Evolutionary conservation across 2,888 invertebrate species (phyloP).

Genomic region (Chironomus tentans): DNA sequence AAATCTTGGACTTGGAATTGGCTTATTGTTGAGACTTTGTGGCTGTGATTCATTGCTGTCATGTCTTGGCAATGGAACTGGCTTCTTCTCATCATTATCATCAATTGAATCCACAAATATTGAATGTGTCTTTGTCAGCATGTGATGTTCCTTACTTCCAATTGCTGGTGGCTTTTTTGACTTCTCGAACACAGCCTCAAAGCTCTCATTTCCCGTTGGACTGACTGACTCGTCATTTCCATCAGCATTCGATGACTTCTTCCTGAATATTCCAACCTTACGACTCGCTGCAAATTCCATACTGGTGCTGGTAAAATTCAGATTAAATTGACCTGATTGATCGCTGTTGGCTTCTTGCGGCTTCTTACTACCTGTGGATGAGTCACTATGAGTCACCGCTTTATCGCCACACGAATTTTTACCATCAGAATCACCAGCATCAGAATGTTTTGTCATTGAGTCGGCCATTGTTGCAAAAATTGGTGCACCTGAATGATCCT

Average conservation of each 20-base stretch:
- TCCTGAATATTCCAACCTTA: constrained; percentile 69
- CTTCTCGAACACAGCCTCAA: background rate
- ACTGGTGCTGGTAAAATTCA: constrained; percentile 45
- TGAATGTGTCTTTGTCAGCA: constrained; percentile 64
- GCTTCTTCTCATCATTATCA: constrained; percentile 41
- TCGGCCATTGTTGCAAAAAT: constrained; percentile 41
- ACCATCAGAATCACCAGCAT: constrained; percentile 16
- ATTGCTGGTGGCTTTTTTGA: constrained; percentile 33
- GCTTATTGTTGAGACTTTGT: constrained; percentile 46
- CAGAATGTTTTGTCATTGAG: constrained; percentile 43
- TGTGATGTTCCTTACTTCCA: constrained; percentile 38
- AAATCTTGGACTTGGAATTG: constrained; percentile 45
- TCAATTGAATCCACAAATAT: constrained; percentile 57
- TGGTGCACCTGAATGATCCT: constrained; percentile 33
- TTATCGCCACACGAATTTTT: background rate
- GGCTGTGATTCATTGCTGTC: background rate
- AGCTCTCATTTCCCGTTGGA: background rate
- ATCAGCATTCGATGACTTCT: constrained; percentile 60
- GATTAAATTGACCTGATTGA: constrained; percentile 3
- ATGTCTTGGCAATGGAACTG: constrained; percentile 36
- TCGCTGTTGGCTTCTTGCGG: constrained; percentile 32
- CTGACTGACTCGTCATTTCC: background rate
- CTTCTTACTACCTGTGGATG: constrained; percentile 44
- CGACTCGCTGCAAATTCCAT: constrained; percentile 79
- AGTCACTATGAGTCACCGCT: constrained; percentile 54